phyloP scores from a whole-genome alignment of 2,113 vertebrate genomes.

The Steatornis caripensis region DNA sequence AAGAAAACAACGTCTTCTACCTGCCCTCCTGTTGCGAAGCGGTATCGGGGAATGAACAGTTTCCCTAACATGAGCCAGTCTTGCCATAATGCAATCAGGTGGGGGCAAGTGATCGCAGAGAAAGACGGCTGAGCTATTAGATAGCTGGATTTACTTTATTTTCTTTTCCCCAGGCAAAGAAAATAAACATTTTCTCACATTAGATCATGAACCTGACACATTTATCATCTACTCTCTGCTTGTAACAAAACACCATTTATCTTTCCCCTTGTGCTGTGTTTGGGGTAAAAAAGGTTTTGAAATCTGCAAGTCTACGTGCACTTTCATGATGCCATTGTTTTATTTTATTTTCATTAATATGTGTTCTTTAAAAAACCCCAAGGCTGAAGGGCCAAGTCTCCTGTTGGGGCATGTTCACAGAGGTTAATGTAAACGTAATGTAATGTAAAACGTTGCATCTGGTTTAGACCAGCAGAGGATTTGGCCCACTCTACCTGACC shows the following conservation, averaged over 20 bases:
- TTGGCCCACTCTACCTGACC: not conserved
- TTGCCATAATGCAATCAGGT: not conserved
- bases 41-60: not conserved
- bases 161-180: not conserved
- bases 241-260: not conserved
- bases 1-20: not conserved
- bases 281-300: not conserved
- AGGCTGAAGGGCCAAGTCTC: not conserved
- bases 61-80: not conserved
- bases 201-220: not conserved
- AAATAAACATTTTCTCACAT: conserved; percentile 13
- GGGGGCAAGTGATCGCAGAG: not conserved
- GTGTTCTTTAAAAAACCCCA: not conserved
- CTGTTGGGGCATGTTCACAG: not conserved
- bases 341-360: not conserved
- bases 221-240: not conserved
- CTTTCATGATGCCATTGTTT: not conserved
- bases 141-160: not conserved
- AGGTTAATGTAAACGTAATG: not conserved
- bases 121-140: not conserved
- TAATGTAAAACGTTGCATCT: not conserved
- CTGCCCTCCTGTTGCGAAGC: not conserved
- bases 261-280: not conserved
- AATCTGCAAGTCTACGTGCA: not conserved
- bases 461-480: not conserved